Base-by-base conservation (phyloP, 2,113 vertebrate species). In the Zingel zingel region DNA sequence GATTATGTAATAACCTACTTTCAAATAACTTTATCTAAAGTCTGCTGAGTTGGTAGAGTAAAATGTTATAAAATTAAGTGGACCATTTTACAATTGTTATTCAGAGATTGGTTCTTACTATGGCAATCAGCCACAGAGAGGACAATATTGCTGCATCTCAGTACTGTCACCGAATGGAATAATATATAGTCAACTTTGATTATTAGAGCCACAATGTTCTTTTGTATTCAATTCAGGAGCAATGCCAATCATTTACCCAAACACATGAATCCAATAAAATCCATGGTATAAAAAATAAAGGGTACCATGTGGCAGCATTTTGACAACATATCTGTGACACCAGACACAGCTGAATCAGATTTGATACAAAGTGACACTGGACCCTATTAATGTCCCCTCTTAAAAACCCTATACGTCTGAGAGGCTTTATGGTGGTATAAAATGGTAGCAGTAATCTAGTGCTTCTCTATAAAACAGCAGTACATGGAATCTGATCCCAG, bases 381-480 rank as follows among this genome's bases (percentile, higher is more conserved):
- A 86, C 90, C 84, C 77, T 89, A 86, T 93, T 88, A 92, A 91
- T 89, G 89, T 86, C 84, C 63, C 51, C 84, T 91, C 83, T 90
- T 93, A 87, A 93, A 94, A 92, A 86, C 77, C 57, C 43, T 69
- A 90, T 89, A 90, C 56, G 75, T 85, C 86, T 90, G 87, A 87
- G 86, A 83, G 80, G 84, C 81, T 94, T 92, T 93, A 93, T 89
- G 71, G 82, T 33, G 65, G 43, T 81, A 90, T 94, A 88, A 92
- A 93, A 86, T 87, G 33, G 87, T 84, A 86, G 92, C 82, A 86
- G 82, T 85, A 90, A 91, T 92, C 83, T 69, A 81, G 82, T 77
- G 77, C 81, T 72, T 85, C 89, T 87, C 84, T 84, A 81, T 92
- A 89, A 94, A 90, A 84, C 84, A 86, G 85, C 74, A 76, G 79